These are phyloP conservation scores for Zosterops japonicus DNA, from an alignment of 2,113 vertebrate species.

Conservation along the genomic window DNA sequence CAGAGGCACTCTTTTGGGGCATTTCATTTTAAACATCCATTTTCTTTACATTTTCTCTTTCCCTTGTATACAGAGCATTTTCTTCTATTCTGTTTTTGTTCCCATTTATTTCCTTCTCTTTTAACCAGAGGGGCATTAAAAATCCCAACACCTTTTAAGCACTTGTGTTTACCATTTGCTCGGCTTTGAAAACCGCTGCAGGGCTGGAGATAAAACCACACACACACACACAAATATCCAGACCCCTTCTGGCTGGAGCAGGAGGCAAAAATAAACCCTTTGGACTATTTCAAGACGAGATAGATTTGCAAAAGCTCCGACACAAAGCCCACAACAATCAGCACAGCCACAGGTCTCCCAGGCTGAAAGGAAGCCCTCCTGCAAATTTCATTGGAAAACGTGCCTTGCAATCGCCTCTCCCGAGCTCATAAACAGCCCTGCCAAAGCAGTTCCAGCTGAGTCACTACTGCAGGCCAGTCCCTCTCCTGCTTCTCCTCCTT, in stretches of 20 bases:
- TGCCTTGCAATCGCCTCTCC: neutral
- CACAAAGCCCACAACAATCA: neutral
- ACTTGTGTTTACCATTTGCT: neutral
- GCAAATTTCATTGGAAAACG: constrained; percentile 9
- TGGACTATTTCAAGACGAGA: neutral
- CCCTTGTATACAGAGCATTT: neutral
- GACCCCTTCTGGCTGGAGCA: neutral
- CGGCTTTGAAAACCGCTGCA: constrained; percentile 15
- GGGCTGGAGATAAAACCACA: constrained; percentile 47
- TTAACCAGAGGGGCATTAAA: constrained; percentile 3
- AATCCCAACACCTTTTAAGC: neutral
- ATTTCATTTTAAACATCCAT: neutral
- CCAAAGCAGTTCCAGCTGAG: neutral
- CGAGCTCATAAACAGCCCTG: neutral
- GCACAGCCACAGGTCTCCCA: neutral
- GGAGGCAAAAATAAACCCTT: constrained; percentile 25
- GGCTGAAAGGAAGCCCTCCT: constrained; percentile 39
- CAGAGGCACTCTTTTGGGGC: neutral
- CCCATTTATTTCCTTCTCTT: neutral
- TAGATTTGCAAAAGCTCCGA: constrained; percentile 35
- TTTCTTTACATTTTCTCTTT: neutral
- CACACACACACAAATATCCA: neutral
- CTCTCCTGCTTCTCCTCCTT: neutral
- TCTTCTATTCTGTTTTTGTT: neutral
- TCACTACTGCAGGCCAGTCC: neutral